Evolutionary conservation across 2,113 vertebrate species (phyloP), one percentile per base, ranked within the genome.

Genomic region (Phocoena sinus): DNA sequence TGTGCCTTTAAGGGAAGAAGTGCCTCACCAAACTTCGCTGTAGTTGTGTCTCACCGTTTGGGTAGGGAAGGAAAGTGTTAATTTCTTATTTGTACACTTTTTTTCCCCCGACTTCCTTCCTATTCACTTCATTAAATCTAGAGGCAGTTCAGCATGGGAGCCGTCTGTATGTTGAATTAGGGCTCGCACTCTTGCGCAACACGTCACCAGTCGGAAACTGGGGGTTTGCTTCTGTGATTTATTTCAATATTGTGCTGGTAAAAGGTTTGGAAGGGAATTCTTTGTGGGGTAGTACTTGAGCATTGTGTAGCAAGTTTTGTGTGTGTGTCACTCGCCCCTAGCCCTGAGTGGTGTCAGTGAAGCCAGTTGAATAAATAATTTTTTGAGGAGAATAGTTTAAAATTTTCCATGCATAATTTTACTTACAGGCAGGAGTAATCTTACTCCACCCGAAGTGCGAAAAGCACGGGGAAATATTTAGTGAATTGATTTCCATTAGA

Each of bases 81-180:
- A 98, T 89, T 95, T 97, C 98, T 97, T 97, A 95, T 98, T 98
- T 97, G 70, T 98, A 94, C 97, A 97, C 96, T 97, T 50, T 98
- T 98, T 98, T 98, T 97, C 96, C 97, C 97, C 96, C 98, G 92
- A 94, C 94, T 98, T 95, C 91, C 88, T 98, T 98, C 89, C 93
- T 98, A 95, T 98, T 99, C 98, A 98, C 97, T 97, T 98, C 97
- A 97, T 97, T 98, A 98, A 98, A 98, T 98, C 80, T 96, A 97
- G 98, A 98, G 97, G 97, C 95, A 94, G 97, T 97, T 98, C 94
- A 94, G 97, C 97, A 97, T 98, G 96, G 97, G 98, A 98, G 96
- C 98, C 98, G 97, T 98, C 84, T 98, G 97, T 98, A 81, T 98
- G 97, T 97, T 98, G 97, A 98, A 98, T 98, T 98, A 98, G 98